A percentile compares a stretch with the other conserved stretches of the same genome.
Conservation (phyloP, 2,113 vertebrate species). For the Microcebus ravelobensis region DNA sequence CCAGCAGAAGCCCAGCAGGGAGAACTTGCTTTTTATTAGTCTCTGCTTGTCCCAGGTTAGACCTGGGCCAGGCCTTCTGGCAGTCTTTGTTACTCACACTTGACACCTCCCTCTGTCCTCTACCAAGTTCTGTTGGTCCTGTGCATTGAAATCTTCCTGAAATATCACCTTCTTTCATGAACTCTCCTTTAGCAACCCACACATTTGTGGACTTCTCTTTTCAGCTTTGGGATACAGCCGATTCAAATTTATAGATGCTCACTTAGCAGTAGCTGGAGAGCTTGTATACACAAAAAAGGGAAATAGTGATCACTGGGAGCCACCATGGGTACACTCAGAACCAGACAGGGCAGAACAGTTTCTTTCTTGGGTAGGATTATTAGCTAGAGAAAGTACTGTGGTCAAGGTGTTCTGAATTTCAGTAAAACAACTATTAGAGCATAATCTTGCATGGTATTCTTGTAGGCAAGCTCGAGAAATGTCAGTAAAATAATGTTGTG, state of each 20-base stretch:
- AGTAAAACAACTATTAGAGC: neutral
- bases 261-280: neutral
- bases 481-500: neutral
- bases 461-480: neutral
- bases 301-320: neutral
- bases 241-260: neutral
- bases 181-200: neutral
- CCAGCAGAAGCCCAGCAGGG: neutral
- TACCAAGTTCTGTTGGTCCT: neutral
- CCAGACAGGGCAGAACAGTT: neutral
- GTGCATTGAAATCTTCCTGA: neutral
- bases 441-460: neutral
- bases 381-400: neutral
- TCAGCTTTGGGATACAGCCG: neutral
- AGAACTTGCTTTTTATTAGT: slow-evolving; percentile 12
- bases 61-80: neutral
- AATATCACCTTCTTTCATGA: slow-evolving; percentile 23
- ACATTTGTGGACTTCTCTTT: slow-evolving; percentile 19
- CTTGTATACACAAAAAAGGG: neutral
- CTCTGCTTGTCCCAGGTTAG: neutral
- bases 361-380: neutral
- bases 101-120: neutral
- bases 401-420: neutral
- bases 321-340: neutral
- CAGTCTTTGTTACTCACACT: neutral